Evolutionary conservation across 2,888 invertebrate species (phyloP), one percentile per base, ranked within the genome.

Genomic region (Rapana venosa): DNA sequence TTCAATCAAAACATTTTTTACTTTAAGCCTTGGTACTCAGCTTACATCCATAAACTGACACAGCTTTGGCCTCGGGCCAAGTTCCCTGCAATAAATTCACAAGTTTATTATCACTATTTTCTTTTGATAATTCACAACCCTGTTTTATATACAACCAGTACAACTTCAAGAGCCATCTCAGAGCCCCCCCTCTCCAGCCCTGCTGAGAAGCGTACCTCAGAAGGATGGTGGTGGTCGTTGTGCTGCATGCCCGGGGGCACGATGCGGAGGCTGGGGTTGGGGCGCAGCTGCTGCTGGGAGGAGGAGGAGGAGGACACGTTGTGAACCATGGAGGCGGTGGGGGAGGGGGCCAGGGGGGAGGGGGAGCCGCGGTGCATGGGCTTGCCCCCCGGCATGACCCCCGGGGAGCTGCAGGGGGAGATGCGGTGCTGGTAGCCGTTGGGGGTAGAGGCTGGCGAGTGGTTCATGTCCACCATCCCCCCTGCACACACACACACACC

Each of bases 361-460:
- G 91, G 89, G 5, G 89, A 89, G n/a, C 86, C 91, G 4, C 88
- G 87, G 77, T 87, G 89, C 89, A 90, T 81, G 15, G 91, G 89
- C 35, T 91, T 89, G 17, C 89, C 90, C 17, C 91, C 90, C n/a
- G 83, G 84, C 89, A 90, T 91, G 89, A 92, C 22, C 87, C 94
- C 95, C 0, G 94, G 95, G 32, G 94, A 95, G 88, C 94, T 94
- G 92, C 94, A 95, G 11, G 95, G 95, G 13, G 95, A 95, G 36
- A 93, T 93, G 89, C 93, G 93, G 88, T 95, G 94, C 79, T 93
- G 94, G 92, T 95, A 96, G 86, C 95, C 95, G 91, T 96, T 96
- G n/a, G 94, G 94, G 20, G 94, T 93, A 26, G 92, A 87, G 22
- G 94, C 93, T 30, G 92, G 92, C 11, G 94, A 94, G 84, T 93